phyloP scores from a whole-genome alignment of 2,113 vertebrate genomes.

The Pitta sordida region DNA sequence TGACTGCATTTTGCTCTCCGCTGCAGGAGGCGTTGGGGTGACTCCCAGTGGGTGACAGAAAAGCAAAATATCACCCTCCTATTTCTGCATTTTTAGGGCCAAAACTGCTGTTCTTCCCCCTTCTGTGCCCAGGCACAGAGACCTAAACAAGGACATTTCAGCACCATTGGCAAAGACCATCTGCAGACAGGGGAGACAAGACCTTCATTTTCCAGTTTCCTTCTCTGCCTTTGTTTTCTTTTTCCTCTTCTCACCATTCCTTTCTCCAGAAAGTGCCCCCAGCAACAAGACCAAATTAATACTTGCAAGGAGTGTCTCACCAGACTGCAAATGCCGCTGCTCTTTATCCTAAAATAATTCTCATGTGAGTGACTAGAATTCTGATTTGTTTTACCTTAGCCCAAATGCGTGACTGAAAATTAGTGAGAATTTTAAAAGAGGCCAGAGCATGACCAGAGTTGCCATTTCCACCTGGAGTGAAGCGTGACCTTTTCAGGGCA shows the following conservation, averaged over 20 bases:
- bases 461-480: background rate
- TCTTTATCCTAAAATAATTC: slow-evolving; percentile 11
- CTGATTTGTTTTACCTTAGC: background rate
- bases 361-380: background rate
- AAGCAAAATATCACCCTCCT: background rate
- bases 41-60: background rate
- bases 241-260: background rate
- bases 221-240: background rate
- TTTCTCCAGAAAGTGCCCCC: background rate
- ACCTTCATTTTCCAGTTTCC: background rate
- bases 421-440: background rate
- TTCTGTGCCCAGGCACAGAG: background rate
- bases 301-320: background rate
- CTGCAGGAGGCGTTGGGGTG: background rate
- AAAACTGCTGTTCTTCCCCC: background rate
- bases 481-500: background rate
- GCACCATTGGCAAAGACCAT: background rate
- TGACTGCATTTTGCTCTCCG: background rate
- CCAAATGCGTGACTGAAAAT: background rate
- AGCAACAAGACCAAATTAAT: slow-evolving; percentile 1
- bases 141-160: background rate
- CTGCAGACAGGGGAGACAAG: background rate
- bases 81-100: background rate
- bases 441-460: background rate
- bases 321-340: background rate